Percentiles rank a stretch among this genome's conserved stretches.
phyloP scores from a whole-genome alignment of 2,797 vertebrate species.

The Glossophaga mutica region DNA sequence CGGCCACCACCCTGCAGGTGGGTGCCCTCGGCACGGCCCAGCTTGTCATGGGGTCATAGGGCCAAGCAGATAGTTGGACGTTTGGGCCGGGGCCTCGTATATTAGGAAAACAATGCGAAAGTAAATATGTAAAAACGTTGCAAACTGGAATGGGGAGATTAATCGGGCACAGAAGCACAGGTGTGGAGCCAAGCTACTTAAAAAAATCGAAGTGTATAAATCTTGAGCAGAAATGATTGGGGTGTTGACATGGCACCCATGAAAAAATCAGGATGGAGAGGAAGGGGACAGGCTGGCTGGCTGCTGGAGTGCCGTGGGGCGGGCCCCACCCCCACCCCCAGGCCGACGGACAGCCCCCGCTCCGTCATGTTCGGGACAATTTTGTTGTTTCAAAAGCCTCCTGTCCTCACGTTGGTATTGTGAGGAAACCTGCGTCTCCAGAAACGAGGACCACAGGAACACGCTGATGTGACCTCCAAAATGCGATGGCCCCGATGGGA shows the following conservation, averaged over 20 bases:
- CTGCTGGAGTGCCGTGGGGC: rapidly evolving
- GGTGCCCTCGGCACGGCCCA: neutral
- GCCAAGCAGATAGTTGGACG: neutral
- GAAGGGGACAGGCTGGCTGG: too few relatives aligned
- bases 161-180: neutral
- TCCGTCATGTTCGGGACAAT: neutral
- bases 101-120: neutral
- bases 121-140: neutral
- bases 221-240: neutral
- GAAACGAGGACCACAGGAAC: neutral
- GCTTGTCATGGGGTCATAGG: rapidly evolving
- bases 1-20: rapidly evolving
- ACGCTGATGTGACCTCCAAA: neutral
- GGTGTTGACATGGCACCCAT: neutral
- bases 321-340: rapidly evolving
- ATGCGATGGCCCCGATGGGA: too few relatives aligned
- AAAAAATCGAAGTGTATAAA: neutral
- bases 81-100: neutral
- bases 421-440: neutral
- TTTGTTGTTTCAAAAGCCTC: neutral
- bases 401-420: neutral
- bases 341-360: rapidly evolving
- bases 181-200: neutral
- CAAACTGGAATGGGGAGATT: neutral
- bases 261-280: neutral